phyloP scores from a whole-genome alignment of 2,797 vertebrate genomes.

The Periparus ater region DNA sequence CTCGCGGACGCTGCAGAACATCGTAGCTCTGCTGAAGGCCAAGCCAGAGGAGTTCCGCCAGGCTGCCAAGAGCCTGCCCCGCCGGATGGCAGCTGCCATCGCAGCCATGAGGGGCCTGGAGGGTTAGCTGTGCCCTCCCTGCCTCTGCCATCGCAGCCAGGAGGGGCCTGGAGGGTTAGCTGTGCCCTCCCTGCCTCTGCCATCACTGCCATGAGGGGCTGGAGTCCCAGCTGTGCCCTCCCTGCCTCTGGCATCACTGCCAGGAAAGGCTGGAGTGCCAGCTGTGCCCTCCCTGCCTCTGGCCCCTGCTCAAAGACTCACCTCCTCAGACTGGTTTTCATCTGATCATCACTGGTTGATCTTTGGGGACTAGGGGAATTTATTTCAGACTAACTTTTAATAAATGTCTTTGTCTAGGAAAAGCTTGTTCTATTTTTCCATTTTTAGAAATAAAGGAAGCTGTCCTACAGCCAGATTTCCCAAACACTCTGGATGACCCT shows the following conservation, averaged over 20 bases:
- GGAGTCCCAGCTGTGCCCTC: slow-evolving; percentile 71
- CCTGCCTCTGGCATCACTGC: slow-evolving; percentile 75
- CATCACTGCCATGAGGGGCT: slow-evolving; percentile 84
- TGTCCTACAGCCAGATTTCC: background rate
- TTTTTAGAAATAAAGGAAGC: background rate
- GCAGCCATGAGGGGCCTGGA: slow-evolving; percentile 85
- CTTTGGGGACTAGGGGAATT: background rate
- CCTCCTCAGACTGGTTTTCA: background rate
- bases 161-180: slow-evolving; percentile 46
- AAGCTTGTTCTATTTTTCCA: background rate
- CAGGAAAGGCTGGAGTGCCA: slow-evolving; percentile 84
- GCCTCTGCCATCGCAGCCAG: slow-evolving; percentile 77
- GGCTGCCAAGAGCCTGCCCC: slow-evolving; percentile 83
- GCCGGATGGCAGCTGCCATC: slow-evolving; percentile 81
- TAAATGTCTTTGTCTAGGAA: background rate
- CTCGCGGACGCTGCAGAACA: slow-evolving; percentile 84
- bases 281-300: background rate
- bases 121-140: slow-evolving; percentile 63
- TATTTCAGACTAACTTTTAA: background rate
- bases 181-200: slow-evolving; percentile 22
- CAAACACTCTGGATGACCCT: background rate
- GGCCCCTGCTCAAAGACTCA: background rate
- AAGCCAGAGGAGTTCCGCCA: slow-evolving; percentile 90
- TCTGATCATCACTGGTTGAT: no score
- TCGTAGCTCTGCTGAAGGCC: slow-evolving; percentile 83